These are phyloP conservation scores for Xiphophorus couchianus DNA, from an alignment of 2,113 vertebrate genomes.

Conservation along the genomic window DNA sequence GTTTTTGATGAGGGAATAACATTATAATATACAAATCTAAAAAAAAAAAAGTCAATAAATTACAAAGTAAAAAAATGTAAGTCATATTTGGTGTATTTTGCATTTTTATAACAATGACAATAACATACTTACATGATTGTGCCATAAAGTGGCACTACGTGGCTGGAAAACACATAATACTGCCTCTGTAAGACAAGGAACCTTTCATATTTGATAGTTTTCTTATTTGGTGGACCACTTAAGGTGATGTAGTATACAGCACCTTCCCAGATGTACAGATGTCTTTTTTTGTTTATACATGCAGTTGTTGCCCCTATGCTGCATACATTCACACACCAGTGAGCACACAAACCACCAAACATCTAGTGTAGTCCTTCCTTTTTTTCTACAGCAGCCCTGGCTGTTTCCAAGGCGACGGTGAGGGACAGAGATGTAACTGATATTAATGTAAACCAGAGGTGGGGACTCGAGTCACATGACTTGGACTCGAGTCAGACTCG, in stretches of 20 bases:
- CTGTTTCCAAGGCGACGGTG: not conserved
- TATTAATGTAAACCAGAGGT: too few relatives aligned
- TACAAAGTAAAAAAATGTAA: too few relatives aligned
- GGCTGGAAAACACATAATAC: too few relatives aligned
- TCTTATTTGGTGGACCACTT: not conserved
- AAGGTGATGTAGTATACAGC: not conserved
- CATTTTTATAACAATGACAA: too few relatives aligned
- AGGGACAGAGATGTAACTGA: not conserved
- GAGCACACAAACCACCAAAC: not conserved
- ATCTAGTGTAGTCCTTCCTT: not conserved
- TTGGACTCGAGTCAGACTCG: too few relatives aligned
- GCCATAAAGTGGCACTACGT: too few relatives aligned
- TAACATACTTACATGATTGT: too few relatives aligned
- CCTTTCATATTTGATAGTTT: not conserved
- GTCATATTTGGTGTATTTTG: too few relatives aligned
- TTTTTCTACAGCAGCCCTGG: not conserved
- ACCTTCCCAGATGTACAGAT: not conserved
- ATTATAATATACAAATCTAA: too few relatives aligned
- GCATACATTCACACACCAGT: not conserved
- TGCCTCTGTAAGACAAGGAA: not conserved
- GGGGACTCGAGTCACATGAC: too few relatives aligned
- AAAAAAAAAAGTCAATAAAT: too few relatives aligned
- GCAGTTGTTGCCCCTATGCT: not conserved
- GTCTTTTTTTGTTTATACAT: not conserved
- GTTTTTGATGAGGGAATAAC: too few relatives aligned